These are phyloP conservation scores for Cataglyphis hispanica DNA, from an alignment of 1,140 invertebrate genomes.

Conservation along the genomic window DNA sequence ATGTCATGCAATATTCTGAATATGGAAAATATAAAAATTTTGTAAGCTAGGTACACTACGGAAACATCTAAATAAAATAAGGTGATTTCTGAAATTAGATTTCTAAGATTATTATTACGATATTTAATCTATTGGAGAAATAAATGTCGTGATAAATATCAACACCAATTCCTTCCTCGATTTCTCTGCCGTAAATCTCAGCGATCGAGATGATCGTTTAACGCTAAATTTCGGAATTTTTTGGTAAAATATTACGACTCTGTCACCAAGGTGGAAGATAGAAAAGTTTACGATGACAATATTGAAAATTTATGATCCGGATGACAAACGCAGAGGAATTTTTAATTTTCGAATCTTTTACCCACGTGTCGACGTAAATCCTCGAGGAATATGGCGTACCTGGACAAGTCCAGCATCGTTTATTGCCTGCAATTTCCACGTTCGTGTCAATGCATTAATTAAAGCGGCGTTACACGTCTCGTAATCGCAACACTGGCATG, in stretches of 20 bases:
- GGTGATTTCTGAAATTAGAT: background rate
- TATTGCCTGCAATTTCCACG: conserved; percentile 30
- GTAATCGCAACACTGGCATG: conserved; percentile 15
- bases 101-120: background rate
- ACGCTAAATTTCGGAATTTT: background rate
- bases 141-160: background rate
- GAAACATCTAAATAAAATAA: background rate
- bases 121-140: background rate
- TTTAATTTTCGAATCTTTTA: conserved; percentile 11
- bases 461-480: background rate
- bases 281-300: background rate
- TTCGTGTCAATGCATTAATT: conserved; percentile 36
- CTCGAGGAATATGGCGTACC: background rate
- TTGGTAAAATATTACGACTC: background rate
- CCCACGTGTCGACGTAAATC: conserved; percentile 22
- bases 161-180: background rate
- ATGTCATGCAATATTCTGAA: background rate
- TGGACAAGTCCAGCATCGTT: background rate
- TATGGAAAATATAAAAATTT: background rate
- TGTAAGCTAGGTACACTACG: too few relatives aligned
- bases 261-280: background rate
- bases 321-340: background rate
- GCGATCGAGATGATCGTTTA: background rate
- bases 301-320: conserved; percentile 26
- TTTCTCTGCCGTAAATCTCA: background rate